Conservation (phyloP, 2,797 vertebrate species). For the Hypotaenidia okinawae region DNA sequence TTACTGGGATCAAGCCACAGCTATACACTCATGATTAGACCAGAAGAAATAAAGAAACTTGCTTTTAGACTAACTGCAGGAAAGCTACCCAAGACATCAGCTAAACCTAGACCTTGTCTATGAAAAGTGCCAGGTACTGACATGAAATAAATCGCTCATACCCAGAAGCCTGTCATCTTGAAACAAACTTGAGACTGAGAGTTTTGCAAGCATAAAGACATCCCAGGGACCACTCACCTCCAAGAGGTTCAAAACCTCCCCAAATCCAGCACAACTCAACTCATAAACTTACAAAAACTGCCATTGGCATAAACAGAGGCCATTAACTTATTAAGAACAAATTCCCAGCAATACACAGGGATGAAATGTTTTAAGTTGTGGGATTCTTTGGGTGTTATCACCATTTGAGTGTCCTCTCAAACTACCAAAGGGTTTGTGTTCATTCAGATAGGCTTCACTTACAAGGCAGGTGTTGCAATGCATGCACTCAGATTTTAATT, state of each 20-base stretch:
- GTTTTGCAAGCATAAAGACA: not conserved
- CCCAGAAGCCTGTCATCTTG: not conserved
- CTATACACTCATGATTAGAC: not conserved
- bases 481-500: not conserved
- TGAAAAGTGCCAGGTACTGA: not conserved
- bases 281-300: not conserved
- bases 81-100: not conserved
- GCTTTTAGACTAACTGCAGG: not conserved
- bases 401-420: not conserved
- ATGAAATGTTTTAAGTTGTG: not conserved
- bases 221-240: not conserved
- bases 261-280: accelerated
- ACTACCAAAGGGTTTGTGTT: not conserved
- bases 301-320: not conserved
- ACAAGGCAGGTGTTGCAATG: not conserved
- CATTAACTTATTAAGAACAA: not conserved
- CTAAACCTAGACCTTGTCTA: not conserved
- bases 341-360: not conserved
- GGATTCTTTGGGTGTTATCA: accelerated
- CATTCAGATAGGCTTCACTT: not conserved
- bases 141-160: not conserved
- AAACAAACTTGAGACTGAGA: accelerated
- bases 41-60: not conserved
- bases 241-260: not conserved
- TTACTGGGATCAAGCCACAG: not conserved